Evolutionary conservation across 2,797 vertebrate genomes (phyloP), one percentile per base, ranked within the genome.

Genomic region (Tachyglossus aculeatus): DNA sequence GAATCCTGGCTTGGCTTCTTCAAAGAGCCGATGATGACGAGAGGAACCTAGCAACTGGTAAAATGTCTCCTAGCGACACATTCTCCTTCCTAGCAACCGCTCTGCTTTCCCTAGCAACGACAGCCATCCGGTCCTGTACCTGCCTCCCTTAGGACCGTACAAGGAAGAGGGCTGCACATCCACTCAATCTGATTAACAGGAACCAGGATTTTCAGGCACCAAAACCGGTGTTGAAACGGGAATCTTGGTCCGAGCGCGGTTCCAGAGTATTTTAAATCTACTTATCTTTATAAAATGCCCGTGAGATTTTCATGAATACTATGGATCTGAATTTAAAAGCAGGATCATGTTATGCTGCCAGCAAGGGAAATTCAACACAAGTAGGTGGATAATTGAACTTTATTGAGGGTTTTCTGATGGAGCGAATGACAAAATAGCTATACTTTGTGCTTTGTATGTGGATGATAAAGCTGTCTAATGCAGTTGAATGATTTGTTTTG

Each of bases 51-150:
- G 85, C 16, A 84, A 87, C 68, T 1, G 44, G 48, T 56, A 29
- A 62, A 57, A 33, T 33, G 83, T 88, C 66, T 71, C 88, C 78
- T 83, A 88, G 92, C 59, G 83, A 90, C 86, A 67, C 3, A 4
- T 44, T 70, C 65, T 81, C 56, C 86, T 47, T 73, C 93, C 65
- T 90, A 85, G 88, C 92, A 87, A 93, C 94, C 41, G 53, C 81
- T 65, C 32, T 3, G 91, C 92, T 91, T 93, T 88, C 80, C 88
- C 43, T 92, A 71, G 94, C 90, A 93, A 94, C 94, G 3, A 5
- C 50, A 15, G 60, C 21, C 48, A 73, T 60, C 10, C 78, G 78
- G 85, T 62, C 36, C 82, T 74, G 16, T 21, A 68, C 62, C 69
- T 78, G 56, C 47, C 55, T 77, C 79, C 75, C 59, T 31, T 5